phyloP scores from a whole-genome alignment of 1,140 invertebrate species.

The Lucilia cuprina region DNA sequence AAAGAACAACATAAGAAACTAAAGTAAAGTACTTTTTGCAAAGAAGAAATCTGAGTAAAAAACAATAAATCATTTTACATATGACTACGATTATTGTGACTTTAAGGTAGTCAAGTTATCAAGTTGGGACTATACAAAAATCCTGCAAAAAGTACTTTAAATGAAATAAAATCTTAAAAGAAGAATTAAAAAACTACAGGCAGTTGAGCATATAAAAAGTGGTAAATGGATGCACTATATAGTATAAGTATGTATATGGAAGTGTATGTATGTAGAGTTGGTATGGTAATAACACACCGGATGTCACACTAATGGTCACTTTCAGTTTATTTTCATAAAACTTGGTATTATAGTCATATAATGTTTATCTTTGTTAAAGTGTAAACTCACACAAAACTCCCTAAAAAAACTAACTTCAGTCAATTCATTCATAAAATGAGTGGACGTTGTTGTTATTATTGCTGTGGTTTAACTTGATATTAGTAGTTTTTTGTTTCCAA shows the following conservation, averaged over 20 bases:
- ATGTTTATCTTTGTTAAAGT: not conserved
- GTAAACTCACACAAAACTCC: not conserved
- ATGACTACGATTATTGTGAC: not conserved
- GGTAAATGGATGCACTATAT: not conserved
- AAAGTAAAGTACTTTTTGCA: not conserved
- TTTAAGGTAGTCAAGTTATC: not conserved
- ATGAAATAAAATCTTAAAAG: not conserved
- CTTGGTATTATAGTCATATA: not conserved
- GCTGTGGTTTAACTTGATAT: not conserved
- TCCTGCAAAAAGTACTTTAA: not conserved
- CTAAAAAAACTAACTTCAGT: not conserved
- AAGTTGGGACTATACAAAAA: not conserved
- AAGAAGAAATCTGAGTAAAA: not conserved
- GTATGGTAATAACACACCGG: conserved; percentile 48
- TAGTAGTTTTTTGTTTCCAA: not conserved
- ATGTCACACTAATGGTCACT: conserved; percentile 60
- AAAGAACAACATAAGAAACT: too few species aligned
- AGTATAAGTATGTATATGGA: not conserved
- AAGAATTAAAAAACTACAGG: not conserved
- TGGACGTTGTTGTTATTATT: not conserved
- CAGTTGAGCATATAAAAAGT: not conserved
- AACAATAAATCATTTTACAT: not conserved
- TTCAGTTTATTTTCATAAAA: conserved; percentile 25
- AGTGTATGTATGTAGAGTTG: too few species aligned
- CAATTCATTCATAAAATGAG: conserved; percentile 29